These are phyloP conservation scores for Eurystomus gularis DNA, from an alignment of 2,113 vertebrate genomes.

Conservation along the genomic window DNA sequence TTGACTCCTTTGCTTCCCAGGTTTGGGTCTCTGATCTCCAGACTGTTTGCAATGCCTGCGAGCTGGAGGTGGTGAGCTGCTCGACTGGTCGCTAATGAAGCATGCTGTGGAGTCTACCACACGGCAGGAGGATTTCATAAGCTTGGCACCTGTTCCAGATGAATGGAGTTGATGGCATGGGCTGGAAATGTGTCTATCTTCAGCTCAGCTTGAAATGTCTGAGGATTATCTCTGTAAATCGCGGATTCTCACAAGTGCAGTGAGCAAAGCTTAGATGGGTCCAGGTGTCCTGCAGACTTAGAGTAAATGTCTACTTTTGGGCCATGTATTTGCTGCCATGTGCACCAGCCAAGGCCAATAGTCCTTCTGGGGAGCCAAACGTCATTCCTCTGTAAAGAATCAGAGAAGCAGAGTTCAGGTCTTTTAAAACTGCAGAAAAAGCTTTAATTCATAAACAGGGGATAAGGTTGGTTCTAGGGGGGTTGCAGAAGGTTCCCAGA, in stretches of 20 bases:
- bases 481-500: neutral
- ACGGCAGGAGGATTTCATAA: conserved; percentile 44
- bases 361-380: neutral
- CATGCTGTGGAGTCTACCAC: conserved; percentile 42
- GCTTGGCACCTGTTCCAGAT: conserved; percentile 55
- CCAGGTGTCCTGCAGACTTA: conserved; percentile 51
- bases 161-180: conserved; percentile 69
- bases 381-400: neutral
- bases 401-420: neutral
- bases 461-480: neutral
- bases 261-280: neutral
- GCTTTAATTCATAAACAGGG: neutral
- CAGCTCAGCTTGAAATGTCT: conserved; percentile 48
- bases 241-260: neutral
- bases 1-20: neutral
- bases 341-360: neutral
- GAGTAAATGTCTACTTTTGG: neutral
- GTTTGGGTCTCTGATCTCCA: conserved; percentile 22
- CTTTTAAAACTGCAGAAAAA: neutral
- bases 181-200: conserved; percentile 43
- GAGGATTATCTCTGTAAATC: conserved; percentile 55
- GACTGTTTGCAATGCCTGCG: conserved; percentile 42
- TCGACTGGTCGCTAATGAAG: conserved; percentile 52
- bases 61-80: conserved; percentile 50
- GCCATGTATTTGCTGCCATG: neutral